These are phyloP conservation scores for Microhierax caerulescens DNA, from an alignment of 2,797 vertebrate species.

Conservation along the genomic window DNA sequence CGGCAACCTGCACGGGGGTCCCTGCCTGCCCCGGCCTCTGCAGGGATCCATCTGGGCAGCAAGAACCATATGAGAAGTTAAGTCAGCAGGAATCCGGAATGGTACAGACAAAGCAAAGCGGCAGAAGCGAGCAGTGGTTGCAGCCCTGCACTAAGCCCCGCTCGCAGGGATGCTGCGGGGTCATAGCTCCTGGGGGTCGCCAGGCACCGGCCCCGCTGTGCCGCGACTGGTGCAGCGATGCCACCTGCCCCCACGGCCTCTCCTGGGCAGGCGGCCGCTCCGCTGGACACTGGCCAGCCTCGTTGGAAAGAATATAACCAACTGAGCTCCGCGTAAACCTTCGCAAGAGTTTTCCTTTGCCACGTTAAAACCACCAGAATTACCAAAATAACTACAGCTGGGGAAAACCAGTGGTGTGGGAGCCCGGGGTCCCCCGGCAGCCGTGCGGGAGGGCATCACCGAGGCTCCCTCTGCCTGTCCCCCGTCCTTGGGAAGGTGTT, in stretches of 20 bases:
- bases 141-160: background rate
- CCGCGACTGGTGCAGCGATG: accelerated
- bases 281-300: background rate
- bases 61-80: background rate
- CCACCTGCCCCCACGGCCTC: accelerated
- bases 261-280: accelerated
- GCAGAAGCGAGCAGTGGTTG: accelerated
- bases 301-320: background rate
- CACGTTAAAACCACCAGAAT: accelerated
- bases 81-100: accelerated
- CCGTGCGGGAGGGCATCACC: accelerated
- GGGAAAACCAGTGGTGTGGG: background rate
- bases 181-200: accelerated
- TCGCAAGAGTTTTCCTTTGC: background rate
- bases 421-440: accelerated
- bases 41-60: conserved; percentile 71
- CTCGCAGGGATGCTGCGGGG: accelerated
- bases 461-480: background rate
- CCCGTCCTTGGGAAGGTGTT: background rate
- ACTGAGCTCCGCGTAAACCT: background rate
- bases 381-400: background rate
- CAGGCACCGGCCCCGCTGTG: accelerated
- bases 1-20: conserved; percentile 65
- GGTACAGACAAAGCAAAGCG: background rate
- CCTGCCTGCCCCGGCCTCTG: conserved; percentile 73